Evolutionary conservation across 37 sponge, comb jelly and placozoan species (phyloP).

Genomic region (Cliona cf. orientalis): DNA sequence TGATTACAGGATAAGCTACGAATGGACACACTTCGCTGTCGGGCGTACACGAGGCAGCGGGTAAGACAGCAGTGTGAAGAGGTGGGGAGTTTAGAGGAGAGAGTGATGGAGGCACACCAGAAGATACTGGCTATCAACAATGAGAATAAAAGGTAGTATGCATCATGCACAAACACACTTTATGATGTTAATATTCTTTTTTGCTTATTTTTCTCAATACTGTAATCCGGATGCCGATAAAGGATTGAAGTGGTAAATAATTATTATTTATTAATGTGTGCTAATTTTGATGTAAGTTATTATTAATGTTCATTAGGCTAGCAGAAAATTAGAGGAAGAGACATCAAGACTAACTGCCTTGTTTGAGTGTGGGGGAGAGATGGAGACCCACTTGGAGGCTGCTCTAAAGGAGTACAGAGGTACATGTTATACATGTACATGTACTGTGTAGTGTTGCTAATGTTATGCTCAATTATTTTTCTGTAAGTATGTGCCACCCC

Average conservation of each 20-base stretch:
- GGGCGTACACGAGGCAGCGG: slow-evolving; percentile 48
- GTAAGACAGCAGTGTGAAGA: slow-evolving; percentile 24
- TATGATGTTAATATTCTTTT: not conserved
- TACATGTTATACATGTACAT: not conserved
- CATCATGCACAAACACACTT: not conserved
- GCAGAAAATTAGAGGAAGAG: slow-evolving; percentile 11
- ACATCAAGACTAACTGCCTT: not conserved
- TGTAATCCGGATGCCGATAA: not conserved
- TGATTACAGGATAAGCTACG: slow-evolving; percentile 55
- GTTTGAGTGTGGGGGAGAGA: not conserved
- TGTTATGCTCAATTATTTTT: too few species aligned
- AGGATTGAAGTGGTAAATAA: slow-evolving; percentile 38
- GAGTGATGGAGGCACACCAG: slow-evolving; percentile 18
- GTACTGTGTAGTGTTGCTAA: not conserved
- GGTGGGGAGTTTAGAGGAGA: slow-evolving; percentile 54
- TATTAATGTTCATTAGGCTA: slow-evolving; percentile 13
- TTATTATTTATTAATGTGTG: not conserved
- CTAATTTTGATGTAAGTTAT: not conserved
- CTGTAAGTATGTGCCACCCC: too few species aligned
- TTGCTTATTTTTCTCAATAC: not conserved
- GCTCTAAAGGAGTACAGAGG: slow-evolving; percentile 17
- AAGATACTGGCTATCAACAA: slow-evolving; percentile 25
- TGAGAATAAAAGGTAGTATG: slow-evolving; percentile 49
- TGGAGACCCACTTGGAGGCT: not conserved
- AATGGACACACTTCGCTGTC: slow-evolving; percentile 55